Evolutionary conservation across 2,797 vertebrate genomes (phyloP), one percentile per base, ranked within the genome.

Genomic region (Crax fasciolata): DNA sequence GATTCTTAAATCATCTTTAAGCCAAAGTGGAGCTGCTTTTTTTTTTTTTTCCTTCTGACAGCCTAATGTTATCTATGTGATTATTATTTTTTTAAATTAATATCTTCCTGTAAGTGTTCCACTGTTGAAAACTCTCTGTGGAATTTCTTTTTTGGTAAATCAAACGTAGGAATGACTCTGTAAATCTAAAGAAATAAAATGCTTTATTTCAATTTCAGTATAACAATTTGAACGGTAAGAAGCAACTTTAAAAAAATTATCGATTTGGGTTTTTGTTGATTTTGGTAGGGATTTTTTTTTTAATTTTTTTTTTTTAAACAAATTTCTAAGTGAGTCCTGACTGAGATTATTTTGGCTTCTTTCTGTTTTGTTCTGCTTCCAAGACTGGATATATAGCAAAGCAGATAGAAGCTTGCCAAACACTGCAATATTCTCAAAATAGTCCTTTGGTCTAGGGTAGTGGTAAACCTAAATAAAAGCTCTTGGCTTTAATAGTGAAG

Each of bases 321-420:
- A 59, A 46, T 54, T 74, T 72, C 19, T 21, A 30, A 71, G 30
- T 71, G 19, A 87, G 16, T 87, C 55, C 24, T 79, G 43, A 48
- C 63, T 81, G 39, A 61, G 68, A 95, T 8, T 89, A 27, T 91
- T 87, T 83, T 91, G 65, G 43, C 77, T 92, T 93, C 81, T 43
- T 80, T 76, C 63, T 38, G 27, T 18, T 79, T 95, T 87, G 23
- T 89, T 93, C 35, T 89, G 63, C 67, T 93, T 89, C 84, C 28
- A 80, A 89, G 41, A 49, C 65, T 71, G 65, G 52, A 83, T 74
- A 11, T 67, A 46, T 55, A 89, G 55, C 51, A 90, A 90, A 89
- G 71, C 48, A 89, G 58, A 39, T 46, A 82, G 68, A 27, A 92
- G 10, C 54, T 92, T 91, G 49, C 65, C 52, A 80, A 58, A 87